These are phyloP conservation scores for Mesocentrotus franciscanus DNA, from an alignment of 53 echinoderm and acorn worm genomes.

Conservation along the genomic window DNA sequence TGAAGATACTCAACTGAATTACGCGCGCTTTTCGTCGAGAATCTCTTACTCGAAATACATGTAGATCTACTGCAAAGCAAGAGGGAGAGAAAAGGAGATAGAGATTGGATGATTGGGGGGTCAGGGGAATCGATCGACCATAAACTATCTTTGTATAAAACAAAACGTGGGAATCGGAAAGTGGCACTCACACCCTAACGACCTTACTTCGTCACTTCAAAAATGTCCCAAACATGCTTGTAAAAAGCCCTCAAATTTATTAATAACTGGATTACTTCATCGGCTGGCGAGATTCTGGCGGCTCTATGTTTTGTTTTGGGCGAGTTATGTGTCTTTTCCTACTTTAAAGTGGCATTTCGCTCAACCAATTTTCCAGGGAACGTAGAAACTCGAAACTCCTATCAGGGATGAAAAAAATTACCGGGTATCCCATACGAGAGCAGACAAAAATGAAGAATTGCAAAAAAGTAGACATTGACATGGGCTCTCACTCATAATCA, in stretches of 20 bases:
- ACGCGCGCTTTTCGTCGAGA: too few species aligned
- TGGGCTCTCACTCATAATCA: too few species aligned
- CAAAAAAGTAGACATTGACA: too few species aligned
- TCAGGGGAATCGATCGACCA: neutral
- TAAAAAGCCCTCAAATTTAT: constrained; percentile 52
- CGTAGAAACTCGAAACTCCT: neutral
- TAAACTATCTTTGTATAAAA: constrained; percentile 20
- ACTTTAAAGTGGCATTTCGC: constrained; percentile 17
- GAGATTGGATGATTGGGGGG: neutral
- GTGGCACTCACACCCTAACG: constrained; percentile 16
- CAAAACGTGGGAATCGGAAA: constrained; percentile 30
- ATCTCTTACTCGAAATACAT: too few species aligned
- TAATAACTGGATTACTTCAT: constrained; percentile 56
- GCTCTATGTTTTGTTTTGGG: constrained; percentile 46
- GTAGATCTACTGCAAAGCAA: too few species aligned
- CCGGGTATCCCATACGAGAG: too few species aligned
- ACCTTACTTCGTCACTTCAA: constrained; percentile 44
- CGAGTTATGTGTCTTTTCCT: constrained; percentile 61
- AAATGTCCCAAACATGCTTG: constrained; percentile 51
- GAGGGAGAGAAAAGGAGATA: neutral
- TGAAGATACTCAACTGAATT: too few species aligned
- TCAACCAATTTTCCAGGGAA: neutral
- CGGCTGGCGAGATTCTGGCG: constrained; percentile 28
- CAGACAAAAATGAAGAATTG: too few species aligned
- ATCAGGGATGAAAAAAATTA: too few species aligned